phyloP scores from a whole-genome alignment of 1,140 invertebrate genomes.

The Colletes gigas region DNA sequence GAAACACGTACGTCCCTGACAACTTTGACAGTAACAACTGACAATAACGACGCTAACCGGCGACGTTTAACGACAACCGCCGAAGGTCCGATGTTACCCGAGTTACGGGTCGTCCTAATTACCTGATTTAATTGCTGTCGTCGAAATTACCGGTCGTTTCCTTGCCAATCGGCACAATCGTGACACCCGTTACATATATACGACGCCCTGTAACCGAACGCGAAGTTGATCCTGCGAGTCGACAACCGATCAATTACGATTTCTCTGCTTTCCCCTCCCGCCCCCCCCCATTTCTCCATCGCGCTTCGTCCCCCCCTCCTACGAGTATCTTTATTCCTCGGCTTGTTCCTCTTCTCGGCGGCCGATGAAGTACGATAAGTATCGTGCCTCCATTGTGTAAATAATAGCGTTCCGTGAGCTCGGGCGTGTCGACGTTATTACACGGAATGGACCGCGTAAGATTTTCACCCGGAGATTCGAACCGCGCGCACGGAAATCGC shows the following conservation, averaged over 20 bases:
- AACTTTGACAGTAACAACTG: slow-evolving; percentile 59
- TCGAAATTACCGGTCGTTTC: slow-evolving; percentile 55
- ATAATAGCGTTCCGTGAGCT: slow-evolving; percentile 41
- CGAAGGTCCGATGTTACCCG: slow-evolving; percentile 29
- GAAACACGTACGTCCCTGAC: slow-evolving; percentile 39
- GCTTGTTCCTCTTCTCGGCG: not conserved
- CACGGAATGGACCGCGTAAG: slow-evolving; percentile 1
- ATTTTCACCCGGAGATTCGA: not conserved
- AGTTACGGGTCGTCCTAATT: slow-evolving; percentile 60
- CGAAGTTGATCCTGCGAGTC: slow-evolving; percentile 42
- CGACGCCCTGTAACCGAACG: slow-evolving; percentile 19
- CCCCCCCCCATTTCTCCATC: slow-evolving; percentile 15
- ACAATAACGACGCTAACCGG: slow-evolving; percentile 45
- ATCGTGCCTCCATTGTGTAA: slow-evolving; percentile 57
- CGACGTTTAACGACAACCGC: slow-evolving; percentile 58
- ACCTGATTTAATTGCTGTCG: slow-evolving; percentile 64
- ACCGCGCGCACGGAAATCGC: not conserved
- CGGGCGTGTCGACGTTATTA: slow-evolving; percentile 35
- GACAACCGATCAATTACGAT: slow-evolving; percentile 51
- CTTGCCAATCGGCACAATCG: slow-evolving; percentile 40
- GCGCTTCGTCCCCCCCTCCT: too few relatives aligned
- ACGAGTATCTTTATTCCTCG: not conserved
- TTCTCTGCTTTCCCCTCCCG: slow-evolving; percentile 40
- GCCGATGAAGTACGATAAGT: slow-evolving; percentile 30
- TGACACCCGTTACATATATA: slow-evolving; percentile 46